phyloP scores from a whole-genome alignment of 2,888 invertebrate genomes.

The Cacoxenus indagator region DNA sequence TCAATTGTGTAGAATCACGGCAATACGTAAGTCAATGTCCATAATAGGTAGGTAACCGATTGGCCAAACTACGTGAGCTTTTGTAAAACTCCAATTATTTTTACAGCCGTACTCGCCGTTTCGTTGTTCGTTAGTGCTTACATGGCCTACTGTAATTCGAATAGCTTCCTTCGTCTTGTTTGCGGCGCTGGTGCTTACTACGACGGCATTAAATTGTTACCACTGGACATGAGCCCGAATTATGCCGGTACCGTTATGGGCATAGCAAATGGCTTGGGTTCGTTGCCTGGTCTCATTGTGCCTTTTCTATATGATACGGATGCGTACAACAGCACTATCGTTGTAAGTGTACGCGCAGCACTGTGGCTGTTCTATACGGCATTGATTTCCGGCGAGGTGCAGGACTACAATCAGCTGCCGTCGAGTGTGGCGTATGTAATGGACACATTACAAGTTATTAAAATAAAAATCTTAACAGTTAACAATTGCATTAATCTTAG shows the following conservation, averaged over 20 bases:
- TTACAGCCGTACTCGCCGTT: neutral
- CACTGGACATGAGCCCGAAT: constrained; percentile 24
- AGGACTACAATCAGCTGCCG: constrained; percentile 45
- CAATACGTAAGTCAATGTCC: too few relatives aligned
- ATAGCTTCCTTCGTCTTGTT: neutral
- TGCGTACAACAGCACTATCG: neutral
- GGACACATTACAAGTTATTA: too few relatives aligned
- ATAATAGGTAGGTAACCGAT: neutral
- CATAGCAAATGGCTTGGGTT: constrained; percentile 22
- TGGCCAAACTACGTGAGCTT: neutral
- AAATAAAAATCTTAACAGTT: too few relatives aligned
- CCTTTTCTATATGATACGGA: neutral
- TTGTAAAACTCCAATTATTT: too few relatives aligned
- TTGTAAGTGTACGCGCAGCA: constrained; percentile 28
- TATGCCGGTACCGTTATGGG: constrained; percentile 22
- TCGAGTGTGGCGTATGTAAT: too few relatives aligned
- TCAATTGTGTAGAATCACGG: neutral
- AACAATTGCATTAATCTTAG: too few relatives aligned
- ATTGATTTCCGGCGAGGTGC: constrained; percentile 49
- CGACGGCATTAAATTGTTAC: constrained; percentile 17
- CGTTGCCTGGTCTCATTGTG: constrained; percentile 5
- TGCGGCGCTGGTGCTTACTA: constrained; percentile 17
- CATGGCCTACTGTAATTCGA: neutral
- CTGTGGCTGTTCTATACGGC: constrained; percentile 45
- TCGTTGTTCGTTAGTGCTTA: neutral